Evolutionary conservation across 2,888 invertebrate species (phyloP).

Genomic region (Perdita meconis): DNA sequence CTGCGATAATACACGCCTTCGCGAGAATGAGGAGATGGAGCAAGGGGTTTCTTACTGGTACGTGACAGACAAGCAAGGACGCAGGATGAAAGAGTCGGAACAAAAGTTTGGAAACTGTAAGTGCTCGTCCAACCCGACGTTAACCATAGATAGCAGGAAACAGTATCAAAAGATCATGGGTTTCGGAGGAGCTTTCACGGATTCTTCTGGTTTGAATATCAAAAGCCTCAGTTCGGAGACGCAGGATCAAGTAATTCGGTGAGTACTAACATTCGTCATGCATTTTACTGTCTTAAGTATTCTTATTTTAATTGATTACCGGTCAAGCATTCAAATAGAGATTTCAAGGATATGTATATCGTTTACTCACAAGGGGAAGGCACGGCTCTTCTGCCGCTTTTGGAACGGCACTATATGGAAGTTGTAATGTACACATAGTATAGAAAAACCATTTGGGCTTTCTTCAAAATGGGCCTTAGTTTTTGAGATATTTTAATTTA

Average conservation of each 20-base stretch:
- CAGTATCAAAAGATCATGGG: conserved; percentile 87
- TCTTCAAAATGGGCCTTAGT: too few relatives aligned
- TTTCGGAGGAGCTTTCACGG: conserved; percentile 95
- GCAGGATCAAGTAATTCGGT: conserved; percentile 85
- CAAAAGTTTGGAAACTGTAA: conserved; percentile 80
- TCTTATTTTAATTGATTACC: too few relatives aligned
- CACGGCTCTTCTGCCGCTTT: too few relatives aligned
- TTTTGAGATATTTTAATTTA: too few relatives aligned
- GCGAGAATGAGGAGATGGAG: conserved; percentile 63
- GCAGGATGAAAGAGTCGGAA: conserved; percentile 85
- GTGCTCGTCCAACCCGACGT: not conserved
- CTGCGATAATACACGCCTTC: conserved; percentile 88
- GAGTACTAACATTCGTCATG: not conserved
- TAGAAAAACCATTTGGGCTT: too few relatives aligned
- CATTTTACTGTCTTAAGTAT: too few relatives aligned
- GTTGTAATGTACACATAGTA: too few relatives aligned
- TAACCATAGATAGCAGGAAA: conserved; percentile 15
- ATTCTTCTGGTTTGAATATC: conserved; percentile 89
- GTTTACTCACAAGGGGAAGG: too few relatives aligned
- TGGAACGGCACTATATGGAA: too few relatives aligned
- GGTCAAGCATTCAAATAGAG: too few relatives aligned
- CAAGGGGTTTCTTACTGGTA: conserved; percentile 85
- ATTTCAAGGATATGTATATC: too few relatives aligned
- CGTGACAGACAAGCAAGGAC: conserved; percentile 87
- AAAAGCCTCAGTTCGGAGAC: conserved; percentile 86